Conservation (phyloP, 2,113 vertebrate species). For the Thomomys bottae region DNA sequence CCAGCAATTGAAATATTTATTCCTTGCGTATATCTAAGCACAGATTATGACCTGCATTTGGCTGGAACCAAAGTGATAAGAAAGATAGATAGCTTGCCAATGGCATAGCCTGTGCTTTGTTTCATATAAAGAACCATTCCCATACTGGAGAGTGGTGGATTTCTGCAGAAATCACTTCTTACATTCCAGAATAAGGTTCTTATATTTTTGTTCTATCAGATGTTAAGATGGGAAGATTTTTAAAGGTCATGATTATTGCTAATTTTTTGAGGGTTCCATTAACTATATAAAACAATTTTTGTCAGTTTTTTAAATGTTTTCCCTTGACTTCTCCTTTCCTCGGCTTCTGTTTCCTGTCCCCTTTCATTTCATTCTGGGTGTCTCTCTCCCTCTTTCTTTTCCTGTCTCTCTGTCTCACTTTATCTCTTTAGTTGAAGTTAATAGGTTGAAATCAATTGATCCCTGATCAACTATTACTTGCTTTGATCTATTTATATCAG, state of each 20-base stretch:
- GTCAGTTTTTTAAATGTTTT: neutral
- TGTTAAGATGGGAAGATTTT: neutral
- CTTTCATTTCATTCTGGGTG: neutral
- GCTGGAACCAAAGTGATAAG: neutral
- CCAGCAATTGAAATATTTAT: neutral
- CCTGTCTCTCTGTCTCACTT: neutral
- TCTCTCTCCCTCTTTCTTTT: neutral
- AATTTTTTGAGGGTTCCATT: neutral
- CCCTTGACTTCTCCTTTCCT: neutral
- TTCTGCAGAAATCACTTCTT: constrained; percentile 12
- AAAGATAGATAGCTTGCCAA: neutral
- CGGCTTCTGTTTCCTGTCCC: accelerated
- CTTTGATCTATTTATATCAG: neutral
- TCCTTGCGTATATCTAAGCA: neutral
- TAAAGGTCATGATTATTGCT: neutral
- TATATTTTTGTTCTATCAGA: neutral
- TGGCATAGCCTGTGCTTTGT: neutral
- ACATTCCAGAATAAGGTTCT: neutral
- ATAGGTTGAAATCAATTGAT: neutral
- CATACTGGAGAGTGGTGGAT: no score
- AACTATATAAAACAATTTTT: neutral
- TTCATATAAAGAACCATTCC: neutral
- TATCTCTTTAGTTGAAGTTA: constrained; percentile 26
- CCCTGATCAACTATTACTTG: constrained; percentile 24
- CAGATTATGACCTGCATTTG: accelerated